Evolutionary conservation across 2,888 invertebrate species (phyloP), one percentile per base, ranked within the genome.

Genomic region (Elegia similella): DNA sequence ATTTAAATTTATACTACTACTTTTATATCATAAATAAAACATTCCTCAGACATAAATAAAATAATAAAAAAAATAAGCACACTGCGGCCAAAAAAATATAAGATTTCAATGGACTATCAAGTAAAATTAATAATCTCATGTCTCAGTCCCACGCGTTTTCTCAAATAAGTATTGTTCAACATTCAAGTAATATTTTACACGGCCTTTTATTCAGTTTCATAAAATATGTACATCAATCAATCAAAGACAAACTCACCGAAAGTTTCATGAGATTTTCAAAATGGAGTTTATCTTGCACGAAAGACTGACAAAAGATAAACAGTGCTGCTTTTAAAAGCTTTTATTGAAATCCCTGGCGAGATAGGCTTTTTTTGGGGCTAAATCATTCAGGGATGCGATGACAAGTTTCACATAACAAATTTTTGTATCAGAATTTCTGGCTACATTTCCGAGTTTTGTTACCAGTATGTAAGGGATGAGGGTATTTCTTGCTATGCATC

Each of bases 261-360:
- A 79, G 69, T 77, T 78, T 62, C 59, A 70, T 69, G 69, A 65
- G 72, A 76, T 75, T 78, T 72, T 62, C 67, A 69, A 73, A 78
- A 72, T 73, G 72, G 66, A 75, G 73, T 82, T 79, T 77, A 69
- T 76, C 77, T 78, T 76, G 60, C 64, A 62, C 62, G 63, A 67
- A 71, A 73, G 73, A 72, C 74, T 70, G 71, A 64, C 68, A 69
- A 80, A 82, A 78, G 79, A 71, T 80, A 83, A 82, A 71, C 81
- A 72, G 63, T 72, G 71, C 67, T 72, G 71, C 67, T 65, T 67
- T 62, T 59, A 65, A 69, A 76, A 75, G 68, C 71, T 76, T 76
- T 78, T 67, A 70, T 68, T 65, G 61, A 65, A 75, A 63, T 62
- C 63, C 56, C 15, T 50, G 16, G 23, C 34, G 29, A 34, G 38